Evolutionary conservation across 2,113 vertebrate species (phyloP), one percentile per base, ranked within the genome.

Genomic region (Proterorhinus semilunaris): DNA sequence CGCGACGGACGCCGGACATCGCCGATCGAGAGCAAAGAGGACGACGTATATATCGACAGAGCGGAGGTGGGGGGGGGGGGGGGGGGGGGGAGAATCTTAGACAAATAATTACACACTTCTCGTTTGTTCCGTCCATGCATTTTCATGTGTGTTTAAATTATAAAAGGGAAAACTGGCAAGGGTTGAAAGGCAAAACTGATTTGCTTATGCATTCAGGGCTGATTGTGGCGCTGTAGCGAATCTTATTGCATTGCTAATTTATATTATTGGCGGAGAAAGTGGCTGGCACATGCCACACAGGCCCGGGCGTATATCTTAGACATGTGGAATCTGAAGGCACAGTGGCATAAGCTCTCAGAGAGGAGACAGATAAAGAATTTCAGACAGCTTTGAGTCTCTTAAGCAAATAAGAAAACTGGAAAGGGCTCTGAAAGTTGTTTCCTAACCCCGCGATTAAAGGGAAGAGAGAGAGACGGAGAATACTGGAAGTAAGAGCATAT

Each of bases 321-420:
- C 72, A 43, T 89, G 90, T 86, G 87, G 89, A 92, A 92, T 88
- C 82, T 91, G 86, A 89, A 88, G 87, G 73, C 63, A 71, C 72
- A 79, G 87, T 84, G 80, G 79, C 69, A 87, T 78, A 64, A 85
- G 69, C 68, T 27, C 62, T 78, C 66, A 52, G 71, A n/a, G 66
- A 81, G 61, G 78, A 75, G 72, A 76, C 57, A 45, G 68, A 71
- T 81, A 73, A 80, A 85, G 80, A 78, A 74, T 82, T 71, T 83
- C 82, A 79, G 75, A 82, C 79, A 53, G 77, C 79, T 86, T 83
- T 69, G 59, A 80, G 73, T 76, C 76, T 83, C 71, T 84, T 79
- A 49, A 82, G 78, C 81, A 89, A 90, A 91, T 74, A 81, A 71
- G 67, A 72, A 72, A 80, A 88, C 74, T 80, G 77, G 69, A 68